Conservation (phyloP, 2,797 vertebrate species). For the Clarias platycephalus region DNA sequence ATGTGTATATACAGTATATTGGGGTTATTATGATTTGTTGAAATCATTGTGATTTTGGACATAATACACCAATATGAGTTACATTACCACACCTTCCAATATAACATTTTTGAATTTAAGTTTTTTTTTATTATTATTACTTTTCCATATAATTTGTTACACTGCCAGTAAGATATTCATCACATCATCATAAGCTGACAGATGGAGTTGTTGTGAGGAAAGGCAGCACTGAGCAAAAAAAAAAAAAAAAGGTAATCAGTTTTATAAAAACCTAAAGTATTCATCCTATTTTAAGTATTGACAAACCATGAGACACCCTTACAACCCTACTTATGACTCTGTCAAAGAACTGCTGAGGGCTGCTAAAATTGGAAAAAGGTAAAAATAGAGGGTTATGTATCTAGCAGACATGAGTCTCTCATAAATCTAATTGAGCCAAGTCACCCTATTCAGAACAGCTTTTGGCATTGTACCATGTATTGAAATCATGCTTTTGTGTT, state of each 20-base stretch:
- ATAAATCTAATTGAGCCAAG: not conserved
- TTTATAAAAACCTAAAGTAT: not conserved
- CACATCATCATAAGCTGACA: not conserved
- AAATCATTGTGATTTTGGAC: not conserved
- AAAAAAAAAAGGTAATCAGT: not conserved
- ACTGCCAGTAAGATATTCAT: too few relatives aligned
- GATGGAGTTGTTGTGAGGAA: not conserved
- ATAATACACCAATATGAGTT: not conserved
- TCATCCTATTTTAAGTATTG: too few relatives aligned
- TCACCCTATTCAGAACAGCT: slow-evolving; percentile 7
- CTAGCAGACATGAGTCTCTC: not conserved
- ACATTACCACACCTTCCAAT: too few relatives aligned
- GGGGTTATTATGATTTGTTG: not conserved
- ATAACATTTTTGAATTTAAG: not conserved
- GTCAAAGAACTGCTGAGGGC: not conserved
- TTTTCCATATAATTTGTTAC: not conserved
- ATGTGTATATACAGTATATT: not conserved
- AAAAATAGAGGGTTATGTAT: slow-evolving; percentile 2
- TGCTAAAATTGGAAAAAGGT: not conserved
- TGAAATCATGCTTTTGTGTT: slow-evolving; percentile 20
- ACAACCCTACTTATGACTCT: not conserved
- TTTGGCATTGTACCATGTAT: slow-evolving; percentile 14
- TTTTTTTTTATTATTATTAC: not conserved
- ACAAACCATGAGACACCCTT: not conserved
- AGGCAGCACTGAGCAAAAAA: not conserved